A percentile compares a stretch with the other conserved stretches of the same genome.
Evolutionary conservation across 1,140 invertebrate genomes (phyloP).

Genomic region (Nymphalis io): DNA sequence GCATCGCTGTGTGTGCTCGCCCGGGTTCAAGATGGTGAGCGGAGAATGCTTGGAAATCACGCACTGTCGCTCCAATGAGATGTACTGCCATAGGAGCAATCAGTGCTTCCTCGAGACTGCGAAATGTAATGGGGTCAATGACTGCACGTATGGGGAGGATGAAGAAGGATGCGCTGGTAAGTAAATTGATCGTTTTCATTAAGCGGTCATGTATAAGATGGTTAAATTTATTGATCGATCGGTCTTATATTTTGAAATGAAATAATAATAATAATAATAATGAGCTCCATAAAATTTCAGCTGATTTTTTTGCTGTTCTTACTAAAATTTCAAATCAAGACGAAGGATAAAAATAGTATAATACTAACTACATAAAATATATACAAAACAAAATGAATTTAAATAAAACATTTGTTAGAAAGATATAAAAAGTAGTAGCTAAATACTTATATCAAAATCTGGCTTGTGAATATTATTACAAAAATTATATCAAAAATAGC

Average conservation of each 20-base stretch:
- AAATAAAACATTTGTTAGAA: no score
- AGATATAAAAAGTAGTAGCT: no score
- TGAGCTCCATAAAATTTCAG: no score
- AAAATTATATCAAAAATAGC: no score
- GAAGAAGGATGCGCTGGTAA: slow-evolving; percentile 83
- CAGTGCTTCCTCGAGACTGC: slow-evolving; percentile 83
- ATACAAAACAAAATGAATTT: no score
- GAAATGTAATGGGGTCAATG: slow-evolving; percentile 86
- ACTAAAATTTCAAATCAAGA: no score
- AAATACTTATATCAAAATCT: no score
- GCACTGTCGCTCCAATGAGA: slow-evolving; percentile 77
- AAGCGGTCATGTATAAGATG: neutral
- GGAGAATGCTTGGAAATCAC: slow-evolving; percentile 79
- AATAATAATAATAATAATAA: no score
- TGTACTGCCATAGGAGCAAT: slow-evolving; percentile 82
- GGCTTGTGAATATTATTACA: no score
- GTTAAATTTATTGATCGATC: neutral
- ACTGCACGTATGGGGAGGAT: slow-evolving; percentile 86
- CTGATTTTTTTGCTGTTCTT: no score
- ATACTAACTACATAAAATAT: no score
- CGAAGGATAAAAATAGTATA: no score
- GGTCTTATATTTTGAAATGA: neutral
- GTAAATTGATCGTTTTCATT: slow-evolving; percentile 18
- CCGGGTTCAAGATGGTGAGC: slow-evolving; percentile 76
- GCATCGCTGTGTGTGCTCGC: slow-evolving; percentile 83